phyloP scores from a whole-genome alignment of 2,113 vertebrate genomes.

The Brachypteracias leptosomus region DNA sequence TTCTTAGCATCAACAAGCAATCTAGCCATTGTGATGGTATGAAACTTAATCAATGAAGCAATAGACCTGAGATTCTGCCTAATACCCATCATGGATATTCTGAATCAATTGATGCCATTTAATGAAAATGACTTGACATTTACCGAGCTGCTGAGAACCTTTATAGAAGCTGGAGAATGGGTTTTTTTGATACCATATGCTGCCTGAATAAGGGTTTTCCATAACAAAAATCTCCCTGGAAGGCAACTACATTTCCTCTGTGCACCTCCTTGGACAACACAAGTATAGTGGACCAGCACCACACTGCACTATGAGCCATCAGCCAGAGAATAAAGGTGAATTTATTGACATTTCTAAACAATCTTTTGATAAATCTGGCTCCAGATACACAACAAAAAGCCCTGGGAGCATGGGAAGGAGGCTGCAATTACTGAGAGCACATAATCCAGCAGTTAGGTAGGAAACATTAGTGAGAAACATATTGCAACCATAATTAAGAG shows the following conservation, averaged over 20 bases:
- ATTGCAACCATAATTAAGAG: neutral
- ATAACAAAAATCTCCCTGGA: neutral
- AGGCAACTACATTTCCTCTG: neutral
- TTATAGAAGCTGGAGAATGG: neutral
- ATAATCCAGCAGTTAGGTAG: neutral
- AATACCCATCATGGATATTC: neutral
- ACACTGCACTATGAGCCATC: neutral
- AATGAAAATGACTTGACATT: conserved; percentile 32
- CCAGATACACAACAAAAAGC: neutral
- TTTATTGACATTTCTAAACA: neutral
- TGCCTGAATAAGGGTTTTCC: neutral
- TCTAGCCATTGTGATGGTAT: neutral
- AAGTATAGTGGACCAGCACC: neutral
- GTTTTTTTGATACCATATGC: neutral
- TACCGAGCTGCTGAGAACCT: neutral
- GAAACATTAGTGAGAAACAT: neutral
- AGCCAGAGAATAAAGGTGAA: neutral
- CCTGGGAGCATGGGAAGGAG: neutral
- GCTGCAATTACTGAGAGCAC: neutral
- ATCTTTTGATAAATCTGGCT: neutral
- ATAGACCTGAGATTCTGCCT: neutral
- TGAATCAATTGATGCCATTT: neutral
- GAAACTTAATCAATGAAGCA: conserved; percentile 28
- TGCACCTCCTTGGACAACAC: neutral
- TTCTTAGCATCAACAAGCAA: neutral